Evolutionary conservation across 30 jellyfish, hydroid and myxozoan species (phyloP), one percentile per base, ranked within the genome.

Genomic region (Catostylus mosaicus): DNA sequence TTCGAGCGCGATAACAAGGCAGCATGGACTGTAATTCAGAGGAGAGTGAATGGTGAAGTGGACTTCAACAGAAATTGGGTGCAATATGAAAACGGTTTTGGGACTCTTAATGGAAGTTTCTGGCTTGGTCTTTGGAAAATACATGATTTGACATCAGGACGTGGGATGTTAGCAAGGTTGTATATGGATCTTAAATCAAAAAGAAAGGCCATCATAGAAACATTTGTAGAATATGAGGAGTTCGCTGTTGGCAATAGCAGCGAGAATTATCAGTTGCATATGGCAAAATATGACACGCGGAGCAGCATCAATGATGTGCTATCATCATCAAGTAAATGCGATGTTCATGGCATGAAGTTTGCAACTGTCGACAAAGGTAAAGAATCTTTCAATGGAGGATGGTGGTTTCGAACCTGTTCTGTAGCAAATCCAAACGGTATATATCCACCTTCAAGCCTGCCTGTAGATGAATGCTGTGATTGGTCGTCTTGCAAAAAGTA

Each of bases 111-210:
- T 30, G 74, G 81, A 31, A 73, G 52, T 40, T 70, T 62, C 38
- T 83, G 93, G 93, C 57, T 83, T 36, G 93, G 93, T 10, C 93
- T 83, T 19, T 23, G 29, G 46, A 71, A 83, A 46, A 22, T 83
- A 33, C 54, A 50, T 60, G 31, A 37, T 22, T 65, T 83, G 12
- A 74, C 93, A 36, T 59, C 71, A 11, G 47, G 66, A 45, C 63
- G 31, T 2, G 82, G 82, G 3, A 23, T 30, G 24, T 36, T 35
- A 0, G 77, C 84, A 19, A 59, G 12, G 19, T 67, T 80, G 0
- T 45, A 73, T 12, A 38, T 80, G 29, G 84, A 80, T 14, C 34
- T 80, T 37, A 50, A 19, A 0, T 32, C 57, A 26, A 30, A 68
- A 8, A 5, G 4, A 30, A 8, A 10, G 1, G 10, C 18, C 18